Evolutionary conservation across 2,888 invertebrate species (phyloP).

Genomic region (Spodoptera picta): DNA sequence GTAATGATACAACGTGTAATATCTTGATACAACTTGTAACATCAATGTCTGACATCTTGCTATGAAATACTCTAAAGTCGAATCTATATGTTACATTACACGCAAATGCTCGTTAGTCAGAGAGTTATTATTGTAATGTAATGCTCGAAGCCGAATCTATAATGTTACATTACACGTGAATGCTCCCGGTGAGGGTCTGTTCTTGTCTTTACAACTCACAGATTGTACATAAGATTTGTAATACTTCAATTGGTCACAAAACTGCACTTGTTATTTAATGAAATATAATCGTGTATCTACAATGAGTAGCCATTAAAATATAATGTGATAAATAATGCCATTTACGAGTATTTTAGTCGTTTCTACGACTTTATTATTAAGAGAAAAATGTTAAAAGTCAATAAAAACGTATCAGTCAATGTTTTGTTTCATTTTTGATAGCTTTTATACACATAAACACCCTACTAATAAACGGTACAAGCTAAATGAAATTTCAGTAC

Average conservation of each 20-base stretch:
- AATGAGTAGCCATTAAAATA: constrained; percentile 59
- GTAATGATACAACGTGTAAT: no score
- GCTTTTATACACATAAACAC: neutral
- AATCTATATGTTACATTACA: no score
- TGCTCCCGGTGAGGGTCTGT: no score
- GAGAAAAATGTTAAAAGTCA: constrained; percentile 57
- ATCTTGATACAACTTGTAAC: no score
- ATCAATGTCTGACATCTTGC: no score
- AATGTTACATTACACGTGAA: no score
- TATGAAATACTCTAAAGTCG: no score
- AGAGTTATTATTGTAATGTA: no score
- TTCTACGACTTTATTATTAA: constrained; percentile 58
- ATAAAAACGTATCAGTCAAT: constrained; percentile 51
- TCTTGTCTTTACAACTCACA: neutral
- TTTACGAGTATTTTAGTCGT: constrained; percentile 78
- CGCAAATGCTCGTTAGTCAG: no score
- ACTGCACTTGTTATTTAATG: constrained; percentile 37
- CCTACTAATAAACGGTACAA: no score
- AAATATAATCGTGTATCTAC: constrained; percentile 32
- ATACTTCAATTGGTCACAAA: constrained; percentile 5
- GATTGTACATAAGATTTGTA: constrained; percentile 13
- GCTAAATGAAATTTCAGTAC: no score
- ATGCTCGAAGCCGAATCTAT: no score
- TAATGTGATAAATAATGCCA: constrained; percentile 83
- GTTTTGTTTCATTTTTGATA: constrained; percentile 12